These are phyloP conservation scores for Rhagophthalmus giganteus DNA, from an alignment of 2,888 invertebrate genomes.

Conservation along the genomic window DNA sequence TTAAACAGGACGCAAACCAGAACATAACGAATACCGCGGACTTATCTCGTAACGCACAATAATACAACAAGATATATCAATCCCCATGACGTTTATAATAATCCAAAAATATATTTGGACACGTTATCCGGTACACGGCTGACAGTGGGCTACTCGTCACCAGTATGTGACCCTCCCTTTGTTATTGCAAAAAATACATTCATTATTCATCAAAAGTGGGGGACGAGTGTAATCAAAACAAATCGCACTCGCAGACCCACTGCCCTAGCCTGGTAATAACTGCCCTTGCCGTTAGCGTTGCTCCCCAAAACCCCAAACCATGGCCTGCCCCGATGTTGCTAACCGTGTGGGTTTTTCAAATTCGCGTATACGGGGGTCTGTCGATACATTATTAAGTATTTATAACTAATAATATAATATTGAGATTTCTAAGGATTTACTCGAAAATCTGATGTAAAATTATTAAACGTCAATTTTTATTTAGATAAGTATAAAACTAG, in stretches of 20 bases:
- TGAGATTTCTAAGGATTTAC: too few species aligned
- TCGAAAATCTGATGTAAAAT: neutral
- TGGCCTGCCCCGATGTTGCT: slow-evolving; percentile 40
- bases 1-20: slow-evolving; percentile 21
- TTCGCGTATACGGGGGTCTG: slow-evolving; percentile 13
- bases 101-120: slow-evolving; percentile 48
- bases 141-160: slow-evolving; percentile 47
- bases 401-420: too few species aligned
- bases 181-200: slow-evolving; percentile 50
- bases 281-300: slow-evolving; percentile 40
- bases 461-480: too few species aligned
- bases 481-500: too few species aligned
- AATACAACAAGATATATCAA: slow-evolving; percentile 48
- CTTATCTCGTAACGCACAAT: slow-evolving; percentile 37
- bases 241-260: slow-evolving; percentile 50
- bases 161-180: slow-evolving; percentile 45
- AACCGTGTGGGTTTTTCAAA: slow-evolving; percentile 19
- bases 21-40: slow-evolving; percentile 33
- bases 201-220: slow-evolving; percentile 51
- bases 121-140: slow-evolving; percentile 40
- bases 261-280: slow-evolving; percentile 47
- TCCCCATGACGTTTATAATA: slow-evolving; percentile 49
- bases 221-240: slow-evolving; percentile 51
- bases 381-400: slow-evolving; percentile 4
- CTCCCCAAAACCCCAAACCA: slow-evolving; percentile 42